Conservation (phyloP, 64 coral and sea anemone genomes). For the Pachyseris speciosa region DNA sequence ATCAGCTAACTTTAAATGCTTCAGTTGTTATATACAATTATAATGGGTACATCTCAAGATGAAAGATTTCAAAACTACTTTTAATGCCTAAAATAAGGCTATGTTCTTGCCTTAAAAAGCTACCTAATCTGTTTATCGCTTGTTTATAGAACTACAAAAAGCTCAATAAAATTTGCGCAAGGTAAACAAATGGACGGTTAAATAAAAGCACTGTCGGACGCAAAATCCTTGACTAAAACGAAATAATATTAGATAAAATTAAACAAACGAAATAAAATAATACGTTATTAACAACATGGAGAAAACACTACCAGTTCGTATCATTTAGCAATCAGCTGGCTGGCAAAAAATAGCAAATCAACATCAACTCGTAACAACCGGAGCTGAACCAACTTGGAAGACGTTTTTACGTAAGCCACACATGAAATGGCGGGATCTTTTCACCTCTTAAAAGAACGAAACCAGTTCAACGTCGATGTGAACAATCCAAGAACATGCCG, state of each 20-base stretch:
- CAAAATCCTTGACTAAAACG: background rate
- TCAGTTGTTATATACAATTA: too few species aligned
- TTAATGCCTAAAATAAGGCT: background rate
- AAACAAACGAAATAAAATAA: background rate
- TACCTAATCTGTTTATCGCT: slow-evolving; percentile 17
- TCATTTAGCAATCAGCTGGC: background rate
- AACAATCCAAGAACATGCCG: background rate
- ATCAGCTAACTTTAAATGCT: too few species aligned
- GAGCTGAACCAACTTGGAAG: background rate
- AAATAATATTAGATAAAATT: background rate
- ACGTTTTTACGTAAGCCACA: background rate
- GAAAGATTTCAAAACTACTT: background rate
- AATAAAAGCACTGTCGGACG: background rate
- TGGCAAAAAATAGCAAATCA: background rate
- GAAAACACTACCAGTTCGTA: background rate
- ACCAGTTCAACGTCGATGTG: background rate
- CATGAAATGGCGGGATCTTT: background rate
- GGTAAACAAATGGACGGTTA: slow-evolving; percentile 36
- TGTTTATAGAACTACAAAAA: background rate
- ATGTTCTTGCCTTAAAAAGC: background rate
- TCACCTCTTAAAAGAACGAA: background rate
- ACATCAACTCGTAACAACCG: background rate
- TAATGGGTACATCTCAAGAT: background rate
- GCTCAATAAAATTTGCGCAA: background rate
- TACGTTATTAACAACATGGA: background rate